phyloP scores from a whole-genome alignment of 2,888 invertebrate genomes.

The Lapara coniferarum region DNA sequence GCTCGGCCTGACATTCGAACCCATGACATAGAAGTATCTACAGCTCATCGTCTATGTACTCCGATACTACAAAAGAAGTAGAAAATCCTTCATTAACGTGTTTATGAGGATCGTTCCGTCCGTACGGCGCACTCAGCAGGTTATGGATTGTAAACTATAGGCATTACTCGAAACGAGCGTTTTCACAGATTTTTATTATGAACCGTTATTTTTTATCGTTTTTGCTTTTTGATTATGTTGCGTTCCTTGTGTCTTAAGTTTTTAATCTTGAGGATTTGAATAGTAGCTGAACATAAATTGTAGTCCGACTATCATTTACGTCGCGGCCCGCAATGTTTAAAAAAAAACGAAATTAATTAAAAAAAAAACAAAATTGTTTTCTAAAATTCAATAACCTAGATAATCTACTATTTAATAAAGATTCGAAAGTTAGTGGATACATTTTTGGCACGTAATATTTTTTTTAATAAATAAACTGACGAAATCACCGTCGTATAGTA shows the following conservation, averaged over 20 bases:
- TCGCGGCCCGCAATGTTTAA: too few relatives aligned
- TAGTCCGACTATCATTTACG: too few relatives aligned
- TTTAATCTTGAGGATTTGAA: background rate
- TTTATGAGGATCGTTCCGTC: constrained; percentile 42
- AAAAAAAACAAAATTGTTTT: too few relatives aligned
- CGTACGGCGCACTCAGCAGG: constrained; percentile 43
- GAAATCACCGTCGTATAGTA: too few relatives aligned
- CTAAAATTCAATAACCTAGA: too few relatives aligned
- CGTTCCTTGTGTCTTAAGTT: background rate
- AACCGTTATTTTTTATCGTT: constrained; percentile 44
- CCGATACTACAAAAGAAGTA: constrained; percentile 14
- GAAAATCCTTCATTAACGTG: constrained; percentile 26
- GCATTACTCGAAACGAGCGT: constrained; percentile 47
- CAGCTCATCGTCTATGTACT: background rate
- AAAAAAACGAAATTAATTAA: too few relatives aligned
- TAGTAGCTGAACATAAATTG: background rate
- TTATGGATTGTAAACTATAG: constrained; percentile 63
- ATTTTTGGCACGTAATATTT: too few relatives aligned
- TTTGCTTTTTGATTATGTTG: constrained; percentile 7
- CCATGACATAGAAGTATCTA: too few relatives aligned
- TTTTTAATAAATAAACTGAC: too few relatives aligned
- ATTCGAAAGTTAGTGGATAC: too few relatives aligned
- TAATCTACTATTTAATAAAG: too few relatives aligned
- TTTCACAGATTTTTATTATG: constrained; percentile 63
- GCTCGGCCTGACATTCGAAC: too few relatives aligned